These are phyloP conservation scores for Paralinhomoeus sp. DNA, from an alignment of 2,888 invertebrate genomes.

Conservation along the genomic window DNA sequence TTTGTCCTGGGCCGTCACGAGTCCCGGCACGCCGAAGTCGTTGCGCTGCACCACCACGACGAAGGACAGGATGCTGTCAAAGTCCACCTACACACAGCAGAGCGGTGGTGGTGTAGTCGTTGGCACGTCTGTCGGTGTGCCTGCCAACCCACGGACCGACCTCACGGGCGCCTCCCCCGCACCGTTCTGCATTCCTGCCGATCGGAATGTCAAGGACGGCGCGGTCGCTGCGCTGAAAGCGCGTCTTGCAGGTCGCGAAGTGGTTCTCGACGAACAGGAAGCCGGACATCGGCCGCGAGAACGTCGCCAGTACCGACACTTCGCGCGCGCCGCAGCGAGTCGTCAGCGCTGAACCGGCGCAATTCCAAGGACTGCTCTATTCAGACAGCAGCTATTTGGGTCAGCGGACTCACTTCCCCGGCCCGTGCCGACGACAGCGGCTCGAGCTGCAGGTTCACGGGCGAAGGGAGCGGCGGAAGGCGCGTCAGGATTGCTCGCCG, in stretches of 20 bases:
- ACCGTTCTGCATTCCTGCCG: constrained; percentile 7
- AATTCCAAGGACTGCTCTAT: no score
- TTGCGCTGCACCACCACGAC: constrained; percentile 20
- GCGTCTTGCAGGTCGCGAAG: constrained; percentile 1
- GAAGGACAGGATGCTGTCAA: constrained; percentile 17
- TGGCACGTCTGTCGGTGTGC: no score
- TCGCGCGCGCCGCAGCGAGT: constrained; percentile 21
- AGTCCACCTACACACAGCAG: no score
- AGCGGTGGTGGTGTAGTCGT: no score
- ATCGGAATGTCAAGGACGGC: no score
- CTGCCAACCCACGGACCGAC: not conserved
- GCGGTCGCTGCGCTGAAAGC: no score
- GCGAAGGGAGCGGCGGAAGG: no score
- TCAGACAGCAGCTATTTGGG: no score
- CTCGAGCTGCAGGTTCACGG: no score
- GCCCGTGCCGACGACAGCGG: no score
- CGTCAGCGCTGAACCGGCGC: constrained; percentile 14
- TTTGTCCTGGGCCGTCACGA: constrained; percentile 20
- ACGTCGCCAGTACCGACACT: constrained; percentile 13
- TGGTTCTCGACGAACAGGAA: constrained; percentile 18
- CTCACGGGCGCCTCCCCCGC: constrained; percentile 15
- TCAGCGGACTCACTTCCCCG: no score
- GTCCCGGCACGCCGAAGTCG: constrained; percentile 14
- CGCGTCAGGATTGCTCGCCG: no score
- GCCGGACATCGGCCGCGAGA: constrained; percentile 14